phyloP scores from a whole-genome alignment of 2,888 invertebrate species.

The Drosophila mercatorum region DNA sequence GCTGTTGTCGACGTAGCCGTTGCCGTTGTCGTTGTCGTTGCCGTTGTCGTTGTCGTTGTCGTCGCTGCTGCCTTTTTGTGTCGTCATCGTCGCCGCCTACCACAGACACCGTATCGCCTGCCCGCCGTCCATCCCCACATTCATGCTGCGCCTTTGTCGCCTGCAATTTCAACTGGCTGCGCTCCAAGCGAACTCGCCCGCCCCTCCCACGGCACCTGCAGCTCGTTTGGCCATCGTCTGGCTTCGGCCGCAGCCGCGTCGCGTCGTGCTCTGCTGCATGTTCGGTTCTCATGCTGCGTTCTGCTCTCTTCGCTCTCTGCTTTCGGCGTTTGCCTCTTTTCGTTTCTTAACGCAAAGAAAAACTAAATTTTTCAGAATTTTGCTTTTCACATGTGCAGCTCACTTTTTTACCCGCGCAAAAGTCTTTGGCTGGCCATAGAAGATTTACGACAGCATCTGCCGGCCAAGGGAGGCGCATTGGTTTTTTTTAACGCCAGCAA shows the following conservation, averaged over 20 bases:
- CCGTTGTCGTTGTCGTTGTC: constrained; percentile 11
- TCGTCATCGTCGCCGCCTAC: constrained; percentile 64
- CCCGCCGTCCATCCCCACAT: constrained; percentile 3
- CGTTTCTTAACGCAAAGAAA: background rate
- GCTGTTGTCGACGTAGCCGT: constrained; percentile 28
- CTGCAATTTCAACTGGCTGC: constrained; percentile 82
- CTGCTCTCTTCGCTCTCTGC: constrained; percentile 26
- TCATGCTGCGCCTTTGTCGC: constrained; percentile 52
- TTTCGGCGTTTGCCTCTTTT: constrained; percentile 36
- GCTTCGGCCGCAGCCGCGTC: constrained; percentile 39
- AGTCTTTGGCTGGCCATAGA: constrained; percentile 30
- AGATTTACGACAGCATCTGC: constrained; percentile 58
- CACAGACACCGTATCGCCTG: constrained; percentile 11
- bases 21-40: constrained; percentile 21
- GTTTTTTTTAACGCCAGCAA: background rate
- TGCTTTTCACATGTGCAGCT: constrained; percentile 39
- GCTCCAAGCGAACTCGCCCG: constrained; percentile 76
- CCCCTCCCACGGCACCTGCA: constrained; percentile 22
- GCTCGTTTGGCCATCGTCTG: constrained; percentile 46
- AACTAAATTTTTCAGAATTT: constrained; percentile 32
- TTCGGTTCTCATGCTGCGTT: constrained; percentile 31
- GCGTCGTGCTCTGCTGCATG: constrained; percentile 46
- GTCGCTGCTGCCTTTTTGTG: constrained; percentile 59
- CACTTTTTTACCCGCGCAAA: constrained; percentile 61
- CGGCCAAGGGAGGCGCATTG: background rate